A percentile compares a stretch with the other conserved stretches of the same genome.
Conservation (phyloP, 2,888 invertebrate species). For the Ecliptopera silaceata region DNA sequence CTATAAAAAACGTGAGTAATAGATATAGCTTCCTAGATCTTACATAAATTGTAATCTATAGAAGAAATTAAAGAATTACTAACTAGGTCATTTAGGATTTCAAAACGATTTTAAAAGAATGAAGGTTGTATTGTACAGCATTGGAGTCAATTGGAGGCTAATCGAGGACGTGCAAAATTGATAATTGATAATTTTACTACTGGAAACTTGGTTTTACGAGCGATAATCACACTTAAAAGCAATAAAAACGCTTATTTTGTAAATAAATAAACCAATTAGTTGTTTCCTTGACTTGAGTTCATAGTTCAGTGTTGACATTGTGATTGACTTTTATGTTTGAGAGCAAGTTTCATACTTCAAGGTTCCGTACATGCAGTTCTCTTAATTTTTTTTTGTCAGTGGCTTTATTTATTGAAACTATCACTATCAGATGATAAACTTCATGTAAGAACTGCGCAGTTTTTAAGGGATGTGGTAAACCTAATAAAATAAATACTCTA, state of each 20-base stretch:
- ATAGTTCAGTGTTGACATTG: not conserved
- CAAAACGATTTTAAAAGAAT: conserved; percentile 14
- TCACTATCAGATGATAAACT: too few relatives aligned
- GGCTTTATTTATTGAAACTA: too few relatives aligned
- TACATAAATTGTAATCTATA: too few relatives aligned
- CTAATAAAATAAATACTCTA: conserved; percentile 10
- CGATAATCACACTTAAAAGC: conserved; percentile 19
- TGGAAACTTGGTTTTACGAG: conserved; percentile 26
- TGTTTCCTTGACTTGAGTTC: conserved; percentile 12
- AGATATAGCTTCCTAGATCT: too few relatives aligned
- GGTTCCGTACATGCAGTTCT: too few relatives aligned
- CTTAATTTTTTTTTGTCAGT: too few relatives aligned
- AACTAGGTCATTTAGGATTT: conserved; percentile 8
- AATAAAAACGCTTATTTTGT: conserved; percentile 15
- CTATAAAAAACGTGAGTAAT: too few relatives aligned
- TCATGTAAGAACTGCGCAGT: conserved; percentile 3
- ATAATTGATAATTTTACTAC: conserved; percentile 30
- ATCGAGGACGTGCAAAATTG: conserved; percentile 28
- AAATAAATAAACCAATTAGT: conserved; percentile 20
- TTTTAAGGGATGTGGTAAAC: conserved; percentile 18
- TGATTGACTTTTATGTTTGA: not conserved
- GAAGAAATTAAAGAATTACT: too few relatives aligned
- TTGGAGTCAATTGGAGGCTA: not conserved
- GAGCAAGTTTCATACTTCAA: not conserved
- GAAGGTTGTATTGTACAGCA: conserved; percentile 12